phyloP scores from a whole-genome alignment of 1,140 invertebrate species.

The Drosophila neocordata region DNA sequence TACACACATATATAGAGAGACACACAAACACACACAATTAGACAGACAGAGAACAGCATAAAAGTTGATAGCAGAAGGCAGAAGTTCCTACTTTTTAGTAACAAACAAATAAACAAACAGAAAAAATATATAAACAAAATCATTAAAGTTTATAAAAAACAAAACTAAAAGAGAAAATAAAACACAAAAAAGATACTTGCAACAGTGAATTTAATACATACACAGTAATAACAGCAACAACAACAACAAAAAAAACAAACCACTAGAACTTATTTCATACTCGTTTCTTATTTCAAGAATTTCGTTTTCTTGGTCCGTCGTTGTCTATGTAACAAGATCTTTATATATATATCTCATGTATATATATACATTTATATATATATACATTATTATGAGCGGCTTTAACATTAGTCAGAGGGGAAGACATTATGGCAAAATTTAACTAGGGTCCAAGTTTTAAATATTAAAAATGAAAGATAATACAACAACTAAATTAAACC shows the following conservation, averaged over 20 bases:
- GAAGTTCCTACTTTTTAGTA: conserved; percentile 81
- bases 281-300: conserved; percentile 32
- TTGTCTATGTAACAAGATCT: conserved; percentile 18
- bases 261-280: not conserved
- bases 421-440: conserved; percentile 71
- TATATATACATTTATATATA: conserved; percentile 25
- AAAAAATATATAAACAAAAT: conserved; percentile 14
- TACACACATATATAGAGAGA: conserved; percentile 26
- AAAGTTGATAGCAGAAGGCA: conserved; percentile 53
- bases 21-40: conserved; percentile 8
- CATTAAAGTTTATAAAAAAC: conserved; percentile 38
- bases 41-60: conserved; percentile 34
- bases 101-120: conserved; percentile 45
- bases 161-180: conserved; percentile 24
- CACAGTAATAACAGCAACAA: conserved; percentile 31
- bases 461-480: conserved; percentile 51
- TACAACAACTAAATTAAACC: conserved; percentile 36
- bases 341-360: conserved; percentile 24
- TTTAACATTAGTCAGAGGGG: conserved; percentile 46
- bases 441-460: conserved; percentile 81
- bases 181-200: conserved; percentile 50
- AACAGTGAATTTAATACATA: conserved; percentile 67
- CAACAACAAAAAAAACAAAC: conserved; percentile 18
- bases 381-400: conserved; percentile 50
- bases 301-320: conserved; percentile 46